A percentile compares a stretch with the other conserved stretches of the same genome.
These are phyloP conservation scores for Ommatoiulus sabulosus DNA, from an alignment of 2,888 invertebrate species.

Conservation along the genomic window DNA sequence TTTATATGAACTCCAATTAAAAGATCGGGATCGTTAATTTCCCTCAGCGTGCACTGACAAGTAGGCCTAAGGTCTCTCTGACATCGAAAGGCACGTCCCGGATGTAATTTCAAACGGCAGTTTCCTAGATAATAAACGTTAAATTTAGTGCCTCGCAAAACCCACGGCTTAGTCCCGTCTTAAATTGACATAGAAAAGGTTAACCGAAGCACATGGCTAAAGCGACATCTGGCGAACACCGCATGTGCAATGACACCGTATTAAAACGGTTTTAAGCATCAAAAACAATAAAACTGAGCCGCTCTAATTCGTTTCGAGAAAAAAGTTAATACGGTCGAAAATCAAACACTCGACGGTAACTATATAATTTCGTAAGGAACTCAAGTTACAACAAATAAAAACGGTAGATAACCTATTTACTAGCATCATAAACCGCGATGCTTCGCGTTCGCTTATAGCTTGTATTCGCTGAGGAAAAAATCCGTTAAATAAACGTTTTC, in stretches of 20 bases:
- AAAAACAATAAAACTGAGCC: no score
- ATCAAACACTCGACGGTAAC: no score
- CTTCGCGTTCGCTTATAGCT: no score
- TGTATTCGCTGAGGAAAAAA: no score
- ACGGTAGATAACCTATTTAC: no score
- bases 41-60: conserved; percentile 10
- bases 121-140: conserved; percentile 39
- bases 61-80: not conserved
- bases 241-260: not conserved
- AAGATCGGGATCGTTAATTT: conserved; percentile 43
- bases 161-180: conserved; percentile 24
- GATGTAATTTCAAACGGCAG: conserved; percentile 36
- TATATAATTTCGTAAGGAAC: no score
- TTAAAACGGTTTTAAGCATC: not conserved
- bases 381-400: no score
- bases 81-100: not conserved
- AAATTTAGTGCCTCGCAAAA: conserved; percentile 17
- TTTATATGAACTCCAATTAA: conserved; percentile 40
- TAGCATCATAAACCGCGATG: no score
- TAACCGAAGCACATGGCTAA: not conserved
- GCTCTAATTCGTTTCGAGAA: no score
- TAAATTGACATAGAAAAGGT: conserved; percentile 36
- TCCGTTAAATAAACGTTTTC: no score
- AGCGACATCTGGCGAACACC: conserved; percentile 1
- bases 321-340: no score